Conservation (phyloP, 2,888 invertebrate genomes). For the Oligia latruncula region DNA sequence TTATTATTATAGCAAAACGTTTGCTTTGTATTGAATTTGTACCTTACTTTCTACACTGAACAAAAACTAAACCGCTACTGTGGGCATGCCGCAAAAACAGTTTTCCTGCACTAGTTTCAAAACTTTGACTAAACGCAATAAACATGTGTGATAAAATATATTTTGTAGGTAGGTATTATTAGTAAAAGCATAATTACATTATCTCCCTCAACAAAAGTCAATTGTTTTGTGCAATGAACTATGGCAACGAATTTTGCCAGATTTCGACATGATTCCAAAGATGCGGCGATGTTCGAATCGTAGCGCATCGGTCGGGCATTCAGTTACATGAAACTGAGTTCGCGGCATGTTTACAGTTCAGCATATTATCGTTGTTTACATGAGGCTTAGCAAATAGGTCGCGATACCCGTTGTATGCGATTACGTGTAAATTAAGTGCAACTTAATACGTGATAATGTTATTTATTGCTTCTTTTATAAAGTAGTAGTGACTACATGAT, state of each 20-base stretch:
- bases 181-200: slow-evolving; percentile 38
- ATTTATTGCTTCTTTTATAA: slow-evolving; percentile 27
- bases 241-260: slow-evolving; percentile 19
- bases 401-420: slow-evolving; percentile 45
- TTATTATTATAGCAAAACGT: slow-evolving; percentile 69
- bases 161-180: slow-evolving; percentile 42
- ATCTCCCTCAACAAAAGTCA: slow-evolving; percentile 29
- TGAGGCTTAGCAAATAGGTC: slow-evolving; percentile 65
- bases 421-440: slow-evolving; percentile 49
- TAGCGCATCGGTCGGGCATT: slow-evolving; percentile 35
- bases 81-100: slow-evolving; percentile 44
- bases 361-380: slow-evolving; percentile 62
- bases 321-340: slow-evolving; percentile 37
- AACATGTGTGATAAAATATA: slow-evolving; percentile 42
- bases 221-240: slow-evolving; percentile 34
- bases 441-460: slow-evolving; percentile 38
- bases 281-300: slow-evolving; percentile 11
- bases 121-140: slow-evolving; percentile 46
- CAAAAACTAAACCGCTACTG: slow-evolving; percentile 26
- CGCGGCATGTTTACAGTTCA: slow-evolving; percentile 62
- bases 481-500: neutral
- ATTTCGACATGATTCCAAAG: slow-evolving; percentile 30
- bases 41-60: slow-evolving; percentile 53
- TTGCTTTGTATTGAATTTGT: slow-evolving; percentile 56
- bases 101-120: slow-evolving; percentile 29